Percentiles rank a stretch among this genome's conserved stretches.
Evolutionary conservation across 2,113 vertebrate species (phyloP).

Genomic region (Tricholaema leucomelas): DNA sequence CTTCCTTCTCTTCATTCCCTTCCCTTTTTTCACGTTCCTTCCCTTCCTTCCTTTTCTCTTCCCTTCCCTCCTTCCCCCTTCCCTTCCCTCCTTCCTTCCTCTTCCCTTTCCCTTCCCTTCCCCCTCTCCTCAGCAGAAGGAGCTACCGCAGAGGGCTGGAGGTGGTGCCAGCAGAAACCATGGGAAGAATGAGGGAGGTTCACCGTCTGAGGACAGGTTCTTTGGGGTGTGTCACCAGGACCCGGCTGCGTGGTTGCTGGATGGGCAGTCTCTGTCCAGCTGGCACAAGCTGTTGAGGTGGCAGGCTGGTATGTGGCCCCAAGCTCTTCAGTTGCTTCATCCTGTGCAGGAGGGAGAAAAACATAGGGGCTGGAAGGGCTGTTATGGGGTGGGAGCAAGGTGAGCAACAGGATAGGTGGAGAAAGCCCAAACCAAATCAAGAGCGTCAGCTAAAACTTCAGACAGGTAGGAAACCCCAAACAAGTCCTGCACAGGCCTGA

Average conservation of each 20-base stretch:
- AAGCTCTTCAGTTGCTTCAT: slow-evolving; percentile 38
- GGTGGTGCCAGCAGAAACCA: slow-evolving; percentile 44
- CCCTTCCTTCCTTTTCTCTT: background rate
- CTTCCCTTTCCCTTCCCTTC: background rate
- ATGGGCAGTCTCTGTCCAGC: background rate
- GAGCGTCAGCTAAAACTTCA: slow-evolving; percentile 7
- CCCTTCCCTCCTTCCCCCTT: background rate
- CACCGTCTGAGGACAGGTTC: background rate
- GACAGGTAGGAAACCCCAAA: background rate
- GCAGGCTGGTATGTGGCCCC: slow-evolving; percentile 51
- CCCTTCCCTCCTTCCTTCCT: background rate
- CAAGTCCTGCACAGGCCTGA: background rate
- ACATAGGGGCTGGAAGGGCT: slow-evolving; percentile 21
- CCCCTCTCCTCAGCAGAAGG: background rate
- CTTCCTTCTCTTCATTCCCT: fast-evolving
- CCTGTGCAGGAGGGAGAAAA: slow-evolving; percentile 29
- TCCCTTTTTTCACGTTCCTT: background rate
- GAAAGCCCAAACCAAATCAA: slow-evolving; percentile 21
- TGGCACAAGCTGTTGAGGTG: slow-evolving; percentile 44
- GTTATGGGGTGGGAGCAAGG: background rate
- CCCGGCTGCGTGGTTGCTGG: background rate
- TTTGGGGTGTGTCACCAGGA: slow-evolving; percentile 30
- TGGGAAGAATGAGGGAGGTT: slow-evolving; percentile 64
- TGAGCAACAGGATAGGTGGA: slow-evolving; percentile 48
- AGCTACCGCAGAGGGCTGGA: background rate